Evolutionary conservation across 2,797 vertebrate species (phyloP).

Genomic region (Xenopus petersii): DNA sequence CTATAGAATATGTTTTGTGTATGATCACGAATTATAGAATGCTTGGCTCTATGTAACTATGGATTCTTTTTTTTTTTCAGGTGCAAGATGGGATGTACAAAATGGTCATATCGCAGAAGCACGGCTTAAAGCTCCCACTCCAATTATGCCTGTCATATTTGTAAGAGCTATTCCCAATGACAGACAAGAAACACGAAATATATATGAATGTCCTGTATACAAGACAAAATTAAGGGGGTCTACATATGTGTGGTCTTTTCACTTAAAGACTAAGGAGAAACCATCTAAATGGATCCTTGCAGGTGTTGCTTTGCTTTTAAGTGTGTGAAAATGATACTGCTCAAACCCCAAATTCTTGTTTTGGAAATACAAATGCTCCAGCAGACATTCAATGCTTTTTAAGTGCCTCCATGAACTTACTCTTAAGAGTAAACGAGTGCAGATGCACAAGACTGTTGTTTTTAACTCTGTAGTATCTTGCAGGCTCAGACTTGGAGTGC

Average conservation of each 20-base stretch:
- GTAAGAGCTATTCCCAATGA: constrained; percentile 68
- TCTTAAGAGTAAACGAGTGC: too few species aligned
- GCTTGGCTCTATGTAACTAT: too few species aligned
- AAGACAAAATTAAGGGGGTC: constrained; percentile 70
- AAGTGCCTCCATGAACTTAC: too few species aligned
- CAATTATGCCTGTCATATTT: constrained; percentile 69
- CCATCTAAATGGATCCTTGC: constrained; percentile 72
- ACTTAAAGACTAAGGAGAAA: constrained; percentile 72
- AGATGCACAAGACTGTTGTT: too few species aligned
- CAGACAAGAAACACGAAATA: constrained; percentile 72
- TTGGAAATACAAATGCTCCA: too few species aligned
- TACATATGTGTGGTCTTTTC: constrained; percentile 67
- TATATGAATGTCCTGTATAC: constrained; percentile 73
- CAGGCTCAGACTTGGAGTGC: too few species aligned
- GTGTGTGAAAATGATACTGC: constrained; percentile 56
- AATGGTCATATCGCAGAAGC: constrained; percentile 67
- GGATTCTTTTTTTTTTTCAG: constrained; percentile 42
- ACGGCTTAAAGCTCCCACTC: constrained; percentile 69
- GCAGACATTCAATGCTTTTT: too few species aligned
- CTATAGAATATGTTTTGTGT: too few species aligned
- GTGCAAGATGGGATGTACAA: constrained; percentile 72
- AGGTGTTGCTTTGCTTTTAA: constrained; percentile 73
- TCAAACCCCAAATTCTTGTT: too few species aligned
- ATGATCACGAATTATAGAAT: too few species aligned
- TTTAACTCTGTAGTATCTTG: too few species aligned